Conservation (phyloP, 2,888 invertebrate genomes). For the Drosophila quasianomalipes region DNA sequence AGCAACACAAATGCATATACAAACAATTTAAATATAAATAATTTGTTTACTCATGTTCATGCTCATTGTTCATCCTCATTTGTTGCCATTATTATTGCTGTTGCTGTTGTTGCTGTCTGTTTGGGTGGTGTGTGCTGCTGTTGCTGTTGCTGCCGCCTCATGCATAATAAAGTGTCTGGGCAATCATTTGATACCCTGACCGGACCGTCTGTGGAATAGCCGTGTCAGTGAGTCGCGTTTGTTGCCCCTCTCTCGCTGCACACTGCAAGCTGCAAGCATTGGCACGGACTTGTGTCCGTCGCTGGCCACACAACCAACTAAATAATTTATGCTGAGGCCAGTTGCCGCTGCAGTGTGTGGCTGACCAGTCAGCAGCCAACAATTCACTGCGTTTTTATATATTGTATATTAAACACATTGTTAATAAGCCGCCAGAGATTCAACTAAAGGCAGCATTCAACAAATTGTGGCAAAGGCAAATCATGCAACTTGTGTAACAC, state of each 20-base stretch:
- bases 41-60: constrained; percentile 75
- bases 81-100: constrained; percentile 34
- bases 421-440: constrained; percentile 60
- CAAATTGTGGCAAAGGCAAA: constrained; percentile 5
- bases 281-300: constrained; percentile 45
- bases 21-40: constrained; percentile 81
- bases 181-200: constrained; percentile 73
- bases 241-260: not conserved
- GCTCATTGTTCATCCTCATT: constrained; percentile 71
- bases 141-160: constrained; percentile 57
- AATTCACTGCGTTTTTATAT: constrained; percentile 63
- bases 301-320: constrained; percentile 69
- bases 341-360: constrained; percentile 46
- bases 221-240: constrained; percentile 66
- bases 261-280: constrained; percentile 13
- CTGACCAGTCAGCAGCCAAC: constrained; percentile 57
- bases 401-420: constrained; percentile 57
- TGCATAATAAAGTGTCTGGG: constrained; percentile 82
- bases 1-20: constrained; percentile 63
- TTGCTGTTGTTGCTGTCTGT: constrained; percentile 38
- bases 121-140: constrained; percentile 32
- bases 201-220: constrained; percentile 40
- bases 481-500: not conserved
- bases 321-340: constrained; percentile 70
- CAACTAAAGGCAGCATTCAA: constrained; percentile 19